Evolutionary conservation across 2,113 vertebrate species (phyloP).

Genomic region (Sebastes fasciatus): DNA sequence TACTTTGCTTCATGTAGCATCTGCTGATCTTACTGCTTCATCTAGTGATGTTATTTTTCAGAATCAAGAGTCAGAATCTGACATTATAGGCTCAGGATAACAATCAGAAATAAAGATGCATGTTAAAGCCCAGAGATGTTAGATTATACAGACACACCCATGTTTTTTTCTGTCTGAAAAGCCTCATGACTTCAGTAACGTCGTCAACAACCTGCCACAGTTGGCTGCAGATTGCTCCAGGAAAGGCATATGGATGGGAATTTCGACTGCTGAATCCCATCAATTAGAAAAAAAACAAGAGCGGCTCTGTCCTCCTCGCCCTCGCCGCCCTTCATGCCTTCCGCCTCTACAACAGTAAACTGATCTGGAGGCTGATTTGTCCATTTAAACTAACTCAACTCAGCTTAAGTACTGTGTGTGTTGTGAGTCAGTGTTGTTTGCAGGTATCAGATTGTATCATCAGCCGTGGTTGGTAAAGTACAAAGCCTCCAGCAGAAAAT

Average conservation of each 20-base stretch:
- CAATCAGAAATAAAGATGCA: background rate
- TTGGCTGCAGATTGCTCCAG: constrained; percentile 53
- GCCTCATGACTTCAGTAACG: constrained; percentile 53
- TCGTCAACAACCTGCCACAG: constrained; percentile 36
- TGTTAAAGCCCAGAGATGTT: background rate
- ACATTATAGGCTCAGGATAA: background rate
- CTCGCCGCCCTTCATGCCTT: constrained; percentile 34
- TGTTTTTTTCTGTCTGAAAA: constrained; percentile 20
- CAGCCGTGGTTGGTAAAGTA: background rate
- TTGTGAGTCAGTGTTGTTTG: constrained; percentile 1
- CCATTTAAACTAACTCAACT: constrained; percentile 30
- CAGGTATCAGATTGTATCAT: constrained; percentile 9
- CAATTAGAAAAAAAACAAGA: constrained; percentile 70
- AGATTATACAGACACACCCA: constrained; percentile 15
- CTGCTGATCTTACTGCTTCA: constrained; percentile 14
- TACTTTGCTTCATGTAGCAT: background rate
- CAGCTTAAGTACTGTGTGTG: constrained; percentile 6
- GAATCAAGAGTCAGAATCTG: constrained; percentile 1
- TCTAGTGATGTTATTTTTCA: constrained; percentile 17
- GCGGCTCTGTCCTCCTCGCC: constrained; percentile 64
- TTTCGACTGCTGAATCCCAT: constrained; percentile 60
- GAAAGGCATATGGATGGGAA: constrained; percentile 58
- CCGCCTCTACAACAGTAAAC: constrained; percentile 43
- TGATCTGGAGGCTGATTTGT: constrained; percentile 37
- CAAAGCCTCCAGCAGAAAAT: background rate